These are phyloP conservation scores for Dipus sagitta DNA, from an alignment of 2,797 vertebrate genomes.

Conservation along the genomic window DNA sequence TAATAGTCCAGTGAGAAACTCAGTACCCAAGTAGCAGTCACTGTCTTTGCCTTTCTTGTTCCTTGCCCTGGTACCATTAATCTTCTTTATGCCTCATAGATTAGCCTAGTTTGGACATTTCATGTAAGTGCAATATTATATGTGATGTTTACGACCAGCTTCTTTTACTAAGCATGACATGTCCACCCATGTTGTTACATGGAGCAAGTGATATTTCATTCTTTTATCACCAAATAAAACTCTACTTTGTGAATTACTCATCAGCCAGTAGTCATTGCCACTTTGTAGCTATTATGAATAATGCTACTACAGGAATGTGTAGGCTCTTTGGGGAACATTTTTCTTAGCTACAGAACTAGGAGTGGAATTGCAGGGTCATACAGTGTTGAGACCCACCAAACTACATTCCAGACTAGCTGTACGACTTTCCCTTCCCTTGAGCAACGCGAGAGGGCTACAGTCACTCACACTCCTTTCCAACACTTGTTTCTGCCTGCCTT, in stretches of 20 bases:
- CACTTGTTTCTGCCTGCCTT: neutral
- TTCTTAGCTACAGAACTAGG: neutral
- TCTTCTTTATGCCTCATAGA: neutral
- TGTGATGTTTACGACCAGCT: neutral
- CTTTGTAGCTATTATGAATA: neutral
- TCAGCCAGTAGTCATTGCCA: neutral
- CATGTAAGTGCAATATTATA: neutral
- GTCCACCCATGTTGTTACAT: neutral
- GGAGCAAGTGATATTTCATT: neutral
- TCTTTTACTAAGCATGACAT: neutral
- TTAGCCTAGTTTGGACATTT: neutral
- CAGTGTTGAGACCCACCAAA: neutral
- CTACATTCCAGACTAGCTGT: neutral
- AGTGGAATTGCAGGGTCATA: neutral
- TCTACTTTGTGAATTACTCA: neutral
- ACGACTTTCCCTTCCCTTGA: neutral
- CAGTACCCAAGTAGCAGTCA: neutral
- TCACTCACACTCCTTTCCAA: neutral
- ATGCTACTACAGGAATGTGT: neutral
- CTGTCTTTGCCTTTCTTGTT: neutral
- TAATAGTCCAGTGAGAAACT: neutral
- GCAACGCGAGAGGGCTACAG: neutral
- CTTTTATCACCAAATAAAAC: neutral
- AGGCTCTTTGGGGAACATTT: neutral
- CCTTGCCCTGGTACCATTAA: too few species aligned